Conservation (phyloP, 2,797 vertebrate species). For the Orientallactaga sibirica region DNA sequence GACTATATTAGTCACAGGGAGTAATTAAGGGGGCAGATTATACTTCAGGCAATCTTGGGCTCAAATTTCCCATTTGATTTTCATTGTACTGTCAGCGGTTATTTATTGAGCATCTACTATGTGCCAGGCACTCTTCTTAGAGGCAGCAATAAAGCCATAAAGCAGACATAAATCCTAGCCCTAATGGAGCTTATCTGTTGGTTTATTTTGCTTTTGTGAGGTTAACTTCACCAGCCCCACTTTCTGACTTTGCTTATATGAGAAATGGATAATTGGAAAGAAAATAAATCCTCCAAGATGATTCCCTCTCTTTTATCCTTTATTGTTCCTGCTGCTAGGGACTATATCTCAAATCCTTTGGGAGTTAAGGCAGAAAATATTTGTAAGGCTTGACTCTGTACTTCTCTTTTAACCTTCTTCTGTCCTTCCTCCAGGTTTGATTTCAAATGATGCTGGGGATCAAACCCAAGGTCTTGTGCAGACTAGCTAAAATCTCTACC, state of each 20-base stretch:
- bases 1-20: background rate
- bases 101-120: constrained; percentile 50
- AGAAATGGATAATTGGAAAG: background rate
- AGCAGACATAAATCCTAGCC: background rate
- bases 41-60: background rate
- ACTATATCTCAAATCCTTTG: constrained; percentile 18
- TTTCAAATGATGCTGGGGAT: background rate
- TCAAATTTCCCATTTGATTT: constrained; percentile 57
- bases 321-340: background rate
- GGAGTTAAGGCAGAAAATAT: constrained; percentile 30
- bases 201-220: constrained; percentile 43
- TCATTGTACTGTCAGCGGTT: constrained; percentile 20
- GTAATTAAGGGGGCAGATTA: constrained; percentile 26
- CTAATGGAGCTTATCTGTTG: background rate
- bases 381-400: background rate
- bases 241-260: constrained; percentile 30
- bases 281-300: background rate
- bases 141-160: constrained; percentile 21
- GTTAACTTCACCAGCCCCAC: constrained; percentile 10
- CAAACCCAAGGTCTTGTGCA: background rate
- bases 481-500: background rate
- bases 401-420: background rate
- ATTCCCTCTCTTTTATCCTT: background rate
- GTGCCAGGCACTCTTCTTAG: background rate
- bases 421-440: background rate